Evolutionary conservation across 2,113 vertebrate genomes (phyloP).

Genomic region (Rhinichthys klamathensis): DNA sequence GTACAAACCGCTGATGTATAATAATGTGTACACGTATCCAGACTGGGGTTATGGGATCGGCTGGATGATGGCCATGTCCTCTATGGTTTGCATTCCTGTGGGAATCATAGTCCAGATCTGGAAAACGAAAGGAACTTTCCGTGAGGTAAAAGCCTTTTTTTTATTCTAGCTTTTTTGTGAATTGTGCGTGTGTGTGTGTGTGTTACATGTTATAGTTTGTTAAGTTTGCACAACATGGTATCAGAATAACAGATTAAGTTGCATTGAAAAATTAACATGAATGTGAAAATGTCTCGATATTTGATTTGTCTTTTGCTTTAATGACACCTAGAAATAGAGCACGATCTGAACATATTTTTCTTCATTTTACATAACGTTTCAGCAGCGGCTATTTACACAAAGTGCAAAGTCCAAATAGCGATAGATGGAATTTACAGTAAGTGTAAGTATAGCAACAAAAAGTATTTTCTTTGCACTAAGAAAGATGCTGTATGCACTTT

Average conservation of each 20-base stretch:
- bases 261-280: not conserved
- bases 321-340: not conserved
- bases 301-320: not conserved
- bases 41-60: conserved; percentile 97
- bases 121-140: conserved; percentile 89
- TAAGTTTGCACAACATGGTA: too few species aligned
- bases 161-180: not conserved
- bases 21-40: conserved; percentile 95
- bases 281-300: not conserved
- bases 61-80: conserved; percentile 98
- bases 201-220: too few species aligned
- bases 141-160: conserved; percentile 77
- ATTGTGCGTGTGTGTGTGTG: too few species aligned
- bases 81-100: conserved; percentile 95
- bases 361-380: not conserved
- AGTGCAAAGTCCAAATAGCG: too few species aligned
- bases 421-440: too few species aligned
- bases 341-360: not conserved
- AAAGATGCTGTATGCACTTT: too few species aligned
- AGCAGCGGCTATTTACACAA: too few species aligned
- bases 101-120: conserved; percentile 88
- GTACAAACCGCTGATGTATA: conserved; percentile 97
- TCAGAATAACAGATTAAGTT: not conserved
- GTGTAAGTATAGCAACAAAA: too few species aligned
- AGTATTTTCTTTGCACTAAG: too few species aligned